Evolutionary conservation across 2,888 invertebrate species (phyloP), one percentile per base, ranked within the genome.

Genomic region (Plusia festucae): DNA sequence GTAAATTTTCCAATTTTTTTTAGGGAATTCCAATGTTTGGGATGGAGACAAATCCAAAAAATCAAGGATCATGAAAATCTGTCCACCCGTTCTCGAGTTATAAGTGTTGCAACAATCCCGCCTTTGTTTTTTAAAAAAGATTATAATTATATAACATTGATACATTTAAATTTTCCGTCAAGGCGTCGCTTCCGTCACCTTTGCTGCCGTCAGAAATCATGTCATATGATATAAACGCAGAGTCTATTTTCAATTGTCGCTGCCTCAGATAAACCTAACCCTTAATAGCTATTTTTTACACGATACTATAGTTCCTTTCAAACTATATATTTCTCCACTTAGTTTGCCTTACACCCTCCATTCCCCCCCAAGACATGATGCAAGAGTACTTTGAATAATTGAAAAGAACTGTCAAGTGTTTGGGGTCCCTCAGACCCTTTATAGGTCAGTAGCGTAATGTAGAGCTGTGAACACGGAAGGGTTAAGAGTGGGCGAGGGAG

Each of bases 351-450:
- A 55, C 64, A 54, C 68, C 68, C 59, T 24, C 52, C 63, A 53
- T 62, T 70, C 53, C 71, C 24, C 73, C 74, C 73, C 65, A 75
- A 79, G 81, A 78, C 69, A 68, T 78, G 80, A 71, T 78, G 82
- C 76, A 79, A 91, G 89, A 76, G 88, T 88, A 88, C 92, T 93
- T 90, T 93, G 90, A 93, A 93, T 94, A 93, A 94, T 93, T 92
- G 91, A 92, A 79, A 93, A 91, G 88, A 88, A 88, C 87, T 87
- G 85, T 85, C 82, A 83, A 91, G 89, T 82, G 78, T 78, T 76
- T 73, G 72, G 74, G 83, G 85, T 76, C 87, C 85, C 73, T 82
- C 51, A 81, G 79, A 73, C 82, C 85, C 88, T 88, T 90, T 89
- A 81, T 92, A 91, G 92, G 92, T 93, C 92, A 92, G 88, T 90